Conservation (phyloP, 1,140 invertebrate genomes). For the Diachasma alloeum region DNA sequence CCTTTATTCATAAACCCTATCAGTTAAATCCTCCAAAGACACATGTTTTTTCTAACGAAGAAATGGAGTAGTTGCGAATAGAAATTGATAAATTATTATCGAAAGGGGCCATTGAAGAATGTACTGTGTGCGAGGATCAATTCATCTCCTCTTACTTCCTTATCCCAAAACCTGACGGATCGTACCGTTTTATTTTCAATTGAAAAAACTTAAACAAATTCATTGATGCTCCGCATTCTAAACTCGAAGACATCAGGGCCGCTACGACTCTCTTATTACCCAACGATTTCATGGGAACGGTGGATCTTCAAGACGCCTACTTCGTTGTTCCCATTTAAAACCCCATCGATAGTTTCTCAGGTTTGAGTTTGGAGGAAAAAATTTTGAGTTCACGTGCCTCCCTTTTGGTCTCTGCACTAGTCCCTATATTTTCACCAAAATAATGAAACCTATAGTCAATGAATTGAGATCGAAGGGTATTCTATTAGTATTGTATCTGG, state of each 20-base stretch:
- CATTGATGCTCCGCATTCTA: constrained; percentile 28
- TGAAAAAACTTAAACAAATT: constrained; percentile 31
- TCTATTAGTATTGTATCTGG: constrained; percentile 17
- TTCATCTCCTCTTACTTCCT: constrained; percentile 48
- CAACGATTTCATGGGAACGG: constrained; percentile 4
- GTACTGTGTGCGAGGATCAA: constrained; percentile 11
- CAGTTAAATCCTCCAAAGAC: constrained; percentile 17
- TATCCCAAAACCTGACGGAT: constrained; percentile 49
- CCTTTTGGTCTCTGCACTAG: constrained; percentile 29
- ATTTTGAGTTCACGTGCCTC: constrained; percentile 25
- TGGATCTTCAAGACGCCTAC: constrained; percentile 31
- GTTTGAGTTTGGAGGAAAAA: constrained; percentile 25
- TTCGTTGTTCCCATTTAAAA: constrained; percentile 26
- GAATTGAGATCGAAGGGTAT: constrained; percentile 10
- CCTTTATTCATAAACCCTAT: constrained; percentile 26
- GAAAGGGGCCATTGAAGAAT: constrained; percentile 29
- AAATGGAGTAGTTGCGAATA: constrained; percentile 4
- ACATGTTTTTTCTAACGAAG: constrained; percentile 43
- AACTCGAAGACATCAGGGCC: constrained; percentile 26
- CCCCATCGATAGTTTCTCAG: constrained; percentile 18
- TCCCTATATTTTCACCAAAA: constrained; percentile 29
- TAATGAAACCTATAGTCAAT: constrained; percentile 24
- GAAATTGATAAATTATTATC: constrained; percentile 29
- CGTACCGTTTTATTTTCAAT: constrained; percentile 35
- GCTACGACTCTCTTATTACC: constrained; percentile 18